A percentile compares a stretch with the other conserved stretches of the same genome.
Evolutionary conservation across 2,888 invertebrate genomes (phyloP).

Genomic region (Lypha dubia): DNA sequence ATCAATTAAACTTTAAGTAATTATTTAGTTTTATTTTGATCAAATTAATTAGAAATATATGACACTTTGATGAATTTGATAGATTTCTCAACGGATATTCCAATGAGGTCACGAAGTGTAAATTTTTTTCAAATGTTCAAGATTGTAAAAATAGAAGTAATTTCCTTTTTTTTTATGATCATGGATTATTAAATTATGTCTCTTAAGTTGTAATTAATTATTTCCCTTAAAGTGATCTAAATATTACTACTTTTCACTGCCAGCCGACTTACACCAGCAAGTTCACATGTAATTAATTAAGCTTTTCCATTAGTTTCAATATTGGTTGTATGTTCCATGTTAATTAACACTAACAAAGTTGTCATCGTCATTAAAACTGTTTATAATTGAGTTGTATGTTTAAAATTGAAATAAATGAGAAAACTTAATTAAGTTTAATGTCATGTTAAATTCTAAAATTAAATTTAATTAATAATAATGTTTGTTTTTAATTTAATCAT

Average conservation of each 20-base stretch:
- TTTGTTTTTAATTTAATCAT: slow-evolving; percentile 29
- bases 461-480: slow-evolving; percentile 38
- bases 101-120: too few species aligned
- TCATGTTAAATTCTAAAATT: slow-evolving; percentile 13
- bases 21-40: background rate
- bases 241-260: background rate
- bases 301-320: slow-evolving; percentile 6
- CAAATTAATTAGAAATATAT: slow-evolving; percentile 2
- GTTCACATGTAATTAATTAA: slow-evolving; percentile 9
- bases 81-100: too few species aligned
- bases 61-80: too few species aligned
- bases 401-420: slow-evolving; percentile 1
- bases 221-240: background rate
- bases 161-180: too few species aligned
- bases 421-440: slow-evolving; percentile 23
- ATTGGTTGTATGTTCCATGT: background rate
- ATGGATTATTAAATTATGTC: too few species aligned
- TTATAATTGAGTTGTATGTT: slow-evolving; percentile 1
- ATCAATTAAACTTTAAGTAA: slow-evolving; percentile 7
- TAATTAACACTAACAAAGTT: slow-evolving; percentile 7
- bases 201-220: too few species aligned
- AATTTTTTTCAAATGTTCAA: too few species aligned
- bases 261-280: too few species aligned
- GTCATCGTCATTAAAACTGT: background rate
- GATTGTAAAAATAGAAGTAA: too few species aligned